Base-by-base conservation (phyloP, 1,140 invertebrate genomes). In the Eriosoma lanigerum region DNA sequence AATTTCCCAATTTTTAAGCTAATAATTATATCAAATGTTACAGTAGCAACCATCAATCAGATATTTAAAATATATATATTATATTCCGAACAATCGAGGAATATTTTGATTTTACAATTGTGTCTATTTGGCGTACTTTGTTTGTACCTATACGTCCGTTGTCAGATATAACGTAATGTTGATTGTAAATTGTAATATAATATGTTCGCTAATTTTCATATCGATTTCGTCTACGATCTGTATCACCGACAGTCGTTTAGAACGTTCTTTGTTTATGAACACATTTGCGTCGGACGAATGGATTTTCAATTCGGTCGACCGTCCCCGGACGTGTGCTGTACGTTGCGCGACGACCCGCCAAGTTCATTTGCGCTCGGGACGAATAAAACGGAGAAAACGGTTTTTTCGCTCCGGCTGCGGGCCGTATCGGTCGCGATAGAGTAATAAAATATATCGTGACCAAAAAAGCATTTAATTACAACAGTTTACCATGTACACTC, bases 381-480 rank as follows among this genome's bases (percentile, higher is more conserved):
- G 13, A n/a, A 64, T 24, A 68, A 73, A 52, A 29, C 29, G 29
- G 32, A 73, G 26, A n/a, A n/a, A n/a, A 73, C 26, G 26, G 46
- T 19, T 54, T 52, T 52, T 32, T 3, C 52, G 15, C 24, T 21
- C 26, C 6, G 9, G 52, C 48, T 32, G 26, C 26, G 26, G 26
- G 26, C 24, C 48, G 15, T 73, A 73, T 72, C 46, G n/a, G 64
- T 29, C n/a, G 48, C 17, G 6, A 62, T 6, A 3, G 15, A 52
- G 52, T 72, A 52, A 72, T 8, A 38, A 4, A 38, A 38, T 38
- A 50, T 72, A 72, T 52, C 12, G 68, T 29, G 46, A 72, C 24
- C 24, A 52, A 62, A 78, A 78, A 60, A 46, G 9, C 32, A 60
- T 78, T 78, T 78, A 78, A 78, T 78, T 78, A 78, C 75, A 60